Evolutionary conservation across 2,797 vertebrate species (phyloP).

Genomic region (Morelia viridis): DNA sequence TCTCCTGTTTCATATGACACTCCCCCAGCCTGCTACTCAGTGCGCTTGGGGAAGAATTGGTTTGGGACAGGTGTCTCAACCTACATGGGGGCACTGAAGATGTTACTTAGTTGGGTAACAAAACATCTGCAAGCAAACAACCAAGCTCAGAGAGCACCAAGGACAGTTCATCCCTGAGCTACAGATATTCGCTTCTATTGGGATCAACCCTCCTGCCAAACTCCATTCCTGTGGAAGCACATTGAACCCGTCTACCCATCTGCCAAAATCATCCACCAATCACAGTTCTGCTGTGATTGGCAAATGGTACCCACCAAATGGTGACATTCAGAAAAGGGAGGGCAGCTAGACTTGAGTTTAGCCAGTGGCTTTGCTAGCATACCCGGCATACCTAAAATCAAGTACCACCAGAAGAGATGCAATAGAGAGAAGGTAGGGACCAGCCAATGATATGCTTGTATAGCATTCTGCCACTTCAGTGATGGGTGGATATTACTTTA

Average conservation of each 20-base stretch:
- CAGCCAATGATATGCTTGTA: not conserved
- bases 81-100: not conserved
- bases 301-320: not conserved
- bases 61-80: not conserved
- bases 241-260: not conserved
- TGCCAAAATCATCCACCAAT: not conserved
- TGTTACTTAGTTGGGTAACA: not conserved
- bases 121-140: not conserved
- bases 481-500: not conserved
- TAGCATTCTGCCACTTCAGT: not conserved
- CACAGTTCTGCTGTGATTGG: not conserved
- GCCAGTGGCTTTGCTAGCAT: not conserved
- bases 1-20: not conserved
- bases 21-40: not conserved
- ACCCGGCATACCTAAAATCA: not conserved
- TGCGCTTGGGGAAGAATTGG: not conserved
- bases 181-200: not conserved
- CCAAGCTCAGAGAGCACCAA: not conserved
- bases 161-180: not conserved
- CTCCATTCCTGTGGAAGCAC: not conserved
- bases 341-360: not conserved
- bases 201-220: not conserved
- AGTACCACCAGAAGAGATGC: not conserved
- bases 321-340: not conserved
- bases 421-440: not conserved